Conservation (phyloP, 2,888 invertebrate species). For the Epirrhoe alternata region DNA sequence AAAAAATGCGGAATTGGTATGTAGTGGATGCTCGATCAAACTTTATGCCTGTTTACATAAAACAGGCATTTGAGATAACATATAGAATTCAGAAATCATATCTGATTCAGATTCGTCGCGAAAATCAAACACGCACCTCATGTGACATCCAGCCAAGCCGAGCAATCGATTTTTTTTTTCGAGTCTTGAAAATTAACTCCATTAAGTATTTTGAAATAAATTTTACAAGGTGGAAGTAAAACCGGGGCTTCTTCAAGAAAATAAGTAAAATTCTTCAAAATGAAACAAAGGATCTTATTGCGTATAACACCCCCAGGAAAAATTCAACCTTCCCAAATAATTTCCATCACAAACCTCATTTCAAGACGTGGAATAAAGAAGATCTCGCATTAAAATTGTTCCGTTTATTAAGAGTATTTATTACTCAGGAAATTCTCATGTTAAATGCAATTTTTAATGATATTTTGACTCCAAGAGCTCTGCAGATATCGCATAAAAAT, state of each 20-base stretch:
- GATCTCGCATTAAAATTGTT: conserved; percentile 23
- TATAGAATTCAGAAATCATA: no score
- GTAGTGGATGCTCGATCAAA: conserved; percentile 5
- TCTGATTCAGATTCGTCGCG: no score
- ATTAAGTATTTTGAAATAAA: background rate
- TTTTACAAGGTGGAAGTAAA: background rate
- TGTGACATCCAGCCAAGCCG: no score
- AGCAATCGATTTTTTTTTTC: no score
- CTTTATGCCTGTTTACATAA: background rate
- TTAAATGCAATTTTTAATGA: no score
- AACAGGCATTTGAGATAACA: no score
- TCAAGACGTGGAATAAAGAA: conserved; percentile 25
- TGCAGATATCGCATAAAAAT: no score
- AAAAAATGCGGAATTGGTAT: conserved; percentile 4
- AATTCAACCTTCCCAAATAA: conserved; percentile 30
- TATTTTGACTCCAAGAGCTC: no score
- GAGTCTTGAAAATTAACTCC: no score
- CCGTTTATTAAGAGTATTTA: conserved; percentile 19
- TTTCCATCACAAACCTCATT: conserved; percentile 28
- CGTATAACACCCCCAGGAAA: conserved; percentile 27
- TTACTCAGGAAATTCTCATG: background rate
- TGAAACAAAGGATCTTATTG: conserved; percentile 26
- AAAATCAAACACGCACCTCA: no score
- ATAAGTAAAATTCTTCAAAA: conserved; percentile 15
- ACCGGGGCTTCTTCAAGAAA: conserved; percentile 6